Evolutionary conservation across 2,888 invertebrate genomes (phyloP).

Genomic region (Xestia rhomboidea): DNA sequence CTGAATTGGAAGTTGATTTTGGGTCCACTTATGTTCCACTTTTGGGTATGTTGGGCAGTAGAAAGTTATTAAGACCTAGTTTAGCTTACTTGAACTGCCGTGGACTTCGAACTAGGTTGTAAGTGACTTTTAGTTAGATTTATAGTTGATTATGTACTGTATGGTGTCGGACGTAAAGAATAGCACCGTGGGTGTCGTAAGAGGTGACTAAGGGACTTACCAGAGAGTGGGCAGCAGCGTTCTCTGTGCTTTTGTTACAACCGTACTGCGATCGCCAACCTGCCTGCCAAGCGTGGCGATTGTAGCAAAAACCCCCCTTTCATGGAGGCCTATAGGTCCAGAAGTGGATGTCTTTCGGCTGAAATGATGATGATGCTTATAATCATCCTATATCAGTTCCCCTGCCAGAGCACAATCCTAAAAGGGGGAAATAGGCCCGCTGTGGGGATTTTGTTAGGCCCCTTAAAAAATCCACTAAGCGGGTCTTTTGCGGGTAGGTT

Average conservation of each 20-base stretch:
- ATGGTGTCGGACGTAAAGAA: too few species aligned
- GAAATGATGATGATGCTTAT: too few species aligned
- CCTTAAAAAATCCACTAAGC: background rate
- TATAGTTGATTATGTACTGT: background rate
- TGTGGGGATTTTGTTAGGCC: background rate
- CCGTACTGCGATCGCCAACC: too few species aligned
- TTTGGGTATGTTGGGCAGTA: conserved; percentile 22
- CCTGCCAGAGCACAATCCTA: background rate
- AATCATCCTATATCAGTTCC: background rate
- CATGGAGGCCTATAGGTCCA: too few species aligned
- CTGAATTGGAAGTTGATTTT: conserved; percentile 53
- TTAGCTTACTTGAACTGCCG: background rate
- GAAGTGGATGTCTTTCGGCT: too few species aligned
- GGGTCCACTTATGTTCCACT: conserved; percentile 43
- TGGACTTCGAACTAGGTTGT: background rate
- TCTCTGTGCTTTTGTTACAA: too few species aligned
- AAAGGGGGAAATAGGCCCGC: background rate
- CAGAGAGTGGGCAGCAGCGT: too few species aligned
- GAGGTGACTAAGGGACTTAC: too few species aligned
- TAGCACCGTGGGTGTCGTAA: too few species aligned
- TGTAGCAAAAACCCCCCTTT: too few species aligned
- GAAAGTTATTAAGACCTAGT: conserved; percentile 19
- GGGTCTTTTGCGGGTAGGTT: background rate
- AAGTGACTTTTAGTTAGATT: background rate
- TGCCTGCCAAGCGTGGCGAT: too few species aligned